Evolutionary conservation across 2,888 invertebrate genomes (phyloP).

Genomic region (Automeris io): DNA sequence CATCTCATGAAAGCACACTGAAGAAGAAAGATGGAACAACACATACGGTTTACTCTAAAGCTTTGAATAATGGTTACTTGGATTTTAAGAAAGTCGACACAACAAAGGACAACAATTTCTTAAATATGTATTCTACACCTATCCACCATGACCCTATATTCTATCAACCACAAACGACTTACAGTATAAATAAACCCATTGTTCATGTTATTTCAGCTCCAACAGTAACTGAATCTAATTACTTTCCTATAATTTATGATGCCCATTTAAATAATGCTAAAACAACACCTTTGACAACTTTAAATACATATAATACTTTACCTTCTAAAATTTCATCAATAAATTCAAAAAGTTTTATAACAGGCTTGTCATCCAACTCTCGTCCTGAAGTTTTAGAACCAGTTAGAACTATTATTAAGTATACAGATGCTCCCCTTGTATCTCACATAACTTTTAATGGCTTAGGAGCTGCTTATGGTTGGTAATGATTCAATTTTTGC

Average conservation of each 20-base stretch:
- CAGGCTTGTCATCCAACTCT: constrained; percentile 23
- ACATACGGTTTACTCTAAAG: constrained; percentile 20
- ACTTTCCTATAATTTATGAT: constrained; percentile 17
- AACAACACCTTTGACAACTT: constrained; percentile 19
- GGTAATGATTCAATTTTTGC: constrained; percentile 35
- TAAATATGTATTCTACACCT: constrained; percentile 19
- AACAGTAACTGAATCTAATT: constrained; percentile 14
- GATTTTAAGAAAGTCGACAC: constrained; percentile 22
- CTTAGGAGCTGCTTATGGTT: constrained; percentile 34
- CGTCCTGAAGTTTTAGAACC: constrained; percentile 17
- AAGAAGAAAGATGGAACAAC: constrained; percentile 19
- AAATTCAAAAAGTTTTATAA: constrained; percentile 15
- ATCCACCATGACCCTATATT: constrained; percentile 15
- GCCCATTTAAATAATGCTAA: constrained; percentile 14
- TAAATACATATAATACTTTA: constrained; percentile 10
- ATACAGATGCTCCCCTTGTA: constrained; percentile 32
- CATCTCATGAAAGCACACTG: constrained; percentile 23
- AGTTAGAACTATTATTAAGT: constrained; percentile 24
- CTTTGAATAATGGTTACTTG: constrained; percentile 20
- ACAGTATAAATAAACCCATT: constrained; percentile 17
- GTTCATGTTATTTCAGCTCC: constrained; percentile 17
- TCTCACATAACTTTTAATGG: constrained; percentile 39
- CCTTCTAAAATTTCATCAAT: constrained; percentile 16
- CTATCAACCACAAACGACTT: constrained; percentile 17
- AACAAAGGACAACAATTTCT: constrained; percentile 12